A percentile compares a stretch with the other conserved stretches of the same genome.
These are phyloP conservation scores for Dendrolimus houi DNA, from an alignment of 2,888 invertebrate genomes.

Conservation along the genomic window DNA sequence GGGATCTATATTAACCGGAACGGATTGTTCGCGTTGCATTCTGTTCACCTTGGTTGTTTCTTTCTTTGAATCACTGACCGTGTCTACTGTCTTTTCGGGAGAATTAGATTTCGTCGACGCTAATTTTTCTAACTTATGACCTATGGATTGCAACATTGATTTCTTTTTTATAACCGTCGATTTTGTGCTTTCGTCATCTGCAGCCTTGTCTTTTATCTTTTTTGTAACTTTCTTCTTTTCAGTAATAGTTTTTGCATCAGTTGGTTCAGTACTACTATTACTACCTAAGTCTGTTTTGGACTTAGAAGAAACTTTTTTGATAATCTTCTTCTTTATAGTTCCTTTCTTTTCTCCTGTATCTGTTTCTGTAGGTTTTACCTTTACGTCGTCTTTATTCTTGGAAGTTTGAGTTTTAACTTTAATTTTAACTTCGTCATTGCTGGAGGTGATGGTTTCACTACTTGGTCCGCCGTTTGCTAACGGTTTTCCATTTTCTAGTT, in stretches of 20 bases:
- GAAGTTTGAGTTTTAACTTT: slow-evolving; percentile 27
- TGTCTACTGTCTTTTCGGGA: slow-evolving; percentile 60
- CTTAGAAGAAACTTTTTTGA: slow-evolving; percentile 64
- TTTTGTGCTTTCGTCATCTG: slow-evolving; percentile 47
- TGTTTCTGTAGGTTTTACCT: slow-evolving; percentile 31
- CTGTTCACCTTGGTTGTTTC: slow-evolving; percentile 68
- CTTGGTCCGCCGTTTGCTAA: slow-evolving; percentile 30
- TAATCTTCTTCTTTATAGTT: slow-evolving; percentile 62
- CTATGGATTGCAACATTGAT: slow-evolving; percentile 83
- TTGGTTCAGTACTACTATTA: slow-evolving; percentile 30
- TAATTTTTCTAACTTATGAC: slow-evolving; percentile 85
- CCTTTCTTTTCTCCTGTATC: slow-evolving; percentile 54
- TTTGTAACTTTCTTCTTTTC: slow-evolving; percentile 65
- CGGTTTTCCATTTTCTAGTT: slow-evolving; percentile 28
- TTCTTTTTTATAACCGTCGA: slow-evolving; percentile 73
- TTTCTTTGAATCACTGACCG: slow-evolving; percentile 35
- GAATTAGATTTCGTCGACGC: slow-evolving; percentile 69
- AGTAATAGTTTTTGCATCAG: slow-evolving; percentile 36
- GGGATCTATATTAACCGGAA: slow-evolving; percentile 71
- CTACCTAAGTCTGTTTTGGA: slow-evolving; percentile 52
- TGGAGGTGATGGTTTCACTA: slow-evolving; percentile 32
- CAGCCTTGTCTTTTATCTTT: slow-evolving; percentile 54
- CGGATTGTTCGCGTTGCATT: slow-evolving; percentile 80
- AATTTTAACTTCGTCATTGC: slow-evolving; percentile 34
- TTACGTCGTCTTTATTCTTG: slow-evolving; percentile 36